Evolutionary conservation across 2,113 vertebrate genomes (phyloP).

Genomic region (Gymnogyps californianus): DNA sequence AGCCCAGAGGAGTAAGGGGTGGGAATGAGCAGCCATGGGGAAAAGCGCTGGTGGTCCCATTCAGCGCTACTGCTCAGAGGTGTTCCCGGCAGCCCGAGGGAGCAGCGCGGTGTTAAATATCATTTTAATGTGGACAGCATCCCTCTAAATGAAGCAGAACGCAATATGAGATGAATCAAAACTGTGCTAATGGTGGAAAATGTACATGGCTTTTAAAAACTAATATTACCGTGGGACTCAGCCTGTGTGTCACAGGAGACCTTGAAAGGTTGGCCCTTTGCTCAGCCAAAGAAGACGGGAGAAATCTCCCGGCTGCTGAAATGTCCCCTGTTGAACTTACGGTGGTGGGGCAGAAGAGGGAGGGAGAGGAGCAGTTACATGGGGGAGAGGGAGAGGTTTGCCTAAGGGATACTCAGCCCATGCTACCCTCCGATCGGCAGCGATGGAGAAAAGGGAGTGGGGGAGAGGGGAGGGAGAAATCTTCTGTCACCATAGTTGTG

Average conservation of each 20-base stretch:
- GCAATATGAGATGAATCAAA: constrained; percentile 2
- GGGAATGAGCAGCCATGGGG: not conserved
- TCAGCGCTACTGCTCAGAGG: not conserved
- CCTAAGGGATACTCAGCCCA: not conserved
- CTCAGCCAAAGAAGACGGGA: not conserved
- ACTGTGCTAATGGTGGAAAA: not conserved
- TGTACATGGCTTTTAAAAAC: not conserved
- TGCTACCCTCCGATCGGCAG: accelerated
- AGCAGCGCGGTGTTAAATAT: not conserved
- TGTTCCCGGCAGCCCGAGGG: accelerated
- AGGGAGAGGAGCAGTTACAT: not conserved
- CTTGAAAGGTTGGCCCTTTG: not conserved
- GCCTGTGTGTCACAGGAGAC: not conserved
- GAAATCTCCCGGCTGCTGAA: not conserved
- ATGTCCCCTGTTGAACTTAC: not conserved
- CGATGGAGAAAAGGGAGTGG: not conserved
- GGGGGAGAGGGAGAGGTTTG: not conserved
- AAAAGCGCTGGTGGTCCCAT: not conserved
- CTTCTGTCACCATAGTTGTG: accelerated
- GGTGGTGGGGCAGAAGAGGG: not conserved
- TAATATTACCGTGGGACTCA: accelerated
- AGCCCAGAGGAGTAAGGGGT: not conserved
- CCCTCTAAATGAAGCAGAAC: not conserved
- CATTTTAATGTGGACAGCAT: constrained; percentile 19
- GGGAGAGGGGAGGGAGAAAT: not conserved